These are phyloP conservation scores for Tapirus terrestris DNA, from an alignment of 2,113 vertebrate genomes.

Conservation along the genomic window DNA sequence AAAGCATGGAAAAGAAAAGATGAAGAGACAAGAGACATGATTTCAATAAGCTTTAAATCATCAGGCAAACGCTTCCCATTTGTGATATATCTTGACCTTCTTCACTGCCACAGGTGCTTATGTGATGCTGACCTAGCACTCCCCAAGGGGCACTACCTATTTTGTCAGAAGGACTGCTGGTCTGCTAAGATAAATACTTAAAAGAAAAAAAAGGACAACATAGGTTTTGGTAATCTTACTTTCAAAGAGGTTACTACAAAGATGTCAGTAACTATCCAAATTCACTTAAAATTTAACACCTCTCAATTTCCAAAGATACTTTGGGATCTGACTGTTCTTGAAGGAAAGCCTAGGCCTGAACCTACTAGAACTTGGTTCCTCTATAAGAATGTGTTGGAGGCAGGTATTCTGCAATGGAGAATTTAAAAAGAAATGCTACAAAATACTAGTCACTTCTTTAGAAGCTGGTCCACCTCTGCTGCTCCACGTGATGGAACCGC, in stretches of 20 bases:
- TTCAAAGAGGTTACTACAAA: slow-evolving; percentile 72
- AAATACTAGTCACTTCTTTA: background rate
- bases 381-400: background rate
- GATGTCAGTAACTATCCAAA: slow-evolving; percentile 69
- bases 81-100: slow-evolving; percentile 3
- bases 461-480: background rate
- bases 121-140: background rate
- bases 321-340: slow-evolving; percentile 1
- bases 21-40: slow-evolving; percentile 40
- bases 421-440: slow-evolving; percentile 43
- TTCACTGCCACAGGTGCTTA: slow-evolving; percentile 32
- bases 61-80: slow-evolving; percentile 45
- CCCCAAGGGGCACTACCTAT: slow-evolving; percentile 41
- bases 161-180: slow-evolving; percentile 66
- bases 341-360: slow-evolving; percentile 49
- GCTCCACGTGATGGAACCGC: background rate
- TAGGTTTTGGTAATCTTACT: slow-evolving; percentile 67
- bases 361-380: slow-evolving; percentile 23
- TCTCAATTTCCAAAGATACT: slow-evolving; percentile 64
- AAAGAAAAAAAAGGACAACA: background rate
- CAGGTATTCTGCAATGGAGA: slow-evolving; percentile 21
- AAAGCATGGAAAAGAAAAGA: slow-evolving; percentile 32
- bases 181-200: slow-evolving; percentile 62
- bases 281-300: slow-evolving; percentile 74
- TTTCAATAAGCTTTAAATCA: slow-evolving; percentile 53